A percentile compares a stretch with the other conserved stretches of the same genome.
Conservation (phyloP, 2,797 vertebrate species). For the Coregonus ussuriensis region DNA sequence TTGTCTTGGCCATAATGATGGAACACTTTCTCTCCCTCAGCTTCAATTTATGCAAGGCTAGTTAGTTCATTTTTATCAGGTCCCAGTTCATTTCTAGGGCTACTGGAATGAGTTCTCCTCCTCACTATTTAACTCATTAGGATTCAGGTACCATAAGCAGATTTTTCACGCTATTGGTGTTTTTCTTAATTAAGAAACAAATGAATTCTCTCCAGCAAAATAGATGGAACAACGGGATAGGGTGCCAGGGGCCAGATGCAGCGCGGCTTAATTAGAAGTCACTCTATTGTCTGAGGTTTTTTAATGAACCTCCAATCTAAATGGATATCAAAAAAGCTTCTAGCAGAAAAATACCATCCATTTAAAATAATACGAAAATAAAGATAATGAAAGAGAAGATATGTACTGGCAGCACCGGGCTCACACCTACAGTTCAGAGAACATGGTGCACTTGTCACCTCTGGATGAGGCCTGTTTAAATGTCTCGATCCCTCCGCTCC, state of each 20-base stretch:
- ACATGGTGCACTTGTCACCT: constrained; percentile 68
- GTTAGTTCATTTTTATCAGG: constrained; percentile 99
- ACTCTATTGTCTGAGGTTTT: constrained; percentile 95
- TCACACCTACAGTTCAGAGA: constrained; percentile 72
- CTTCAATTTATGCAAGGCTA: constrained; percentile 95
- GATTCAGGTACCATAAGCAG: constrained; percentile 99
- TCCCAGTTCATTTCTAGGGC: constrained; percentile 95
- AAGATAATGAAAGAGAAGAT: constrained; percentile 85
- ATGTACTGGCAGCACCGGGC: constrained; percentile 71
- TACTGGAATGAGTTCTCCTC: constrained; percentile 89
- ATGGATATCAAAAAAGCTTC: constrained; percentile 89
- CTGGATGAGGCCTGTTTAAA: constrained; percentile 73
- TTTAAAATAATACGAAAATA: constrained; percentile 86
- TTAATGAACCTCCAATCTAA: constrained; percentile 90
- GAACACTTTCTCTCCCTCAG: constrained; percentile 88
- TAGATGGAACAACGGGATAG: constrained; percentile 98
- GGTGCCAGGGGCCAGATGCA: constrained; percentile 99
- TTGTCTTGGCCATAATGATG: constrained; percentile 99
- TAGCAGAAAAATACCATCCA: constrained; percentile 72
- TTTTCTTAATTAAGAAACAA: constrained; percentile 99
- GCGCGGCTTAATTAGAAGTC: constrained; percentile 99
- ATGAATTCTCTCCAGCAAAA: constrained; percentile 99
- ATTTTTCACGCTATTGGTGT: constrained; percentile 99
- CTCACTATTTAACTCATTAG: constrained; percentile 98
- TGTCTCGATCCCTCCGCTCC: constrained; percentile 59